Conservation (phyloP, 2,113 vertebrate species). For the Lichenostomus cassidix region DNA sequence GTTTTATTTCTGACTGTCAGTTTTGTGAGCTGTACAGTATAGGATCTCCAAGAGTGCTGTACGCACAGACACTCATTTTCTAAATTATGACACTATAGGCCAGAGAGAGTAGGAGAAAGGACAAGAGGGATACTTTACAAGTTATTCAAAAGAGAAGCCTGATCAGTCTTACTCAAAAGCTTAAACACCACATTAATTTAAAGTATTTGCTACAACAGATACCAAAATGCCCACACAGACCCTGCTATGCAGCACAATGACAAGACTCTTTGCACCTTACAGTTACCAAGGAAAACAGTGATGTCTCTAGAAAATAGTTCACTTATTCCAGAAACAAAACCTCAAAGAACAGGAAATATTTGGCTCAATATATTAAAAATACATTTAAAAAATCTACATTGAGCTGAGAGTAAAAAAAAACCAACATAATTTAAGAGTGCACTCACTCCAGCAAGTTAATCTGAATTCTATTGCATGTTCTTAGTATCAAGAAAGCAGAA, state of each 20-base stretch:
- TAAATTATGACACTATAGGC: background rate
- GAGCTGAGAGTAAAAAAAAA: background rate
- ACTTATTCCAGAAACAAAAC: background rate
- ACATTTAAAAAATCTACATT: background rate
- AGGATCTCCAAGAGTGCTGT: background rate
- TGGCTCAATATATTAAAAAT: background rate
- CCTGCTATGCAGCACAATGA: background rate
- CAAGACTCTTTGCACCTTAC: background rate
- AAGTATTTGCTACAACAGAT: background rate
- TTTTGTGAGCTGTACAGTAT: background rate
- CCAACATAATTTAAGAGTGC: background rate
- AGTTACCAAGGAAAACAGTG: background rate
- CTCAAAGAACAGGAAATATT: background rate
- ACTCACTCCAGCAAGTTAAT: background rate
- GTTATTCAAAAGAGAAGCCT: background rate
- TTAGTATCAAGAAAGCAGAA: background rate
- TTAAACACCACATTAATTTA: background rate
- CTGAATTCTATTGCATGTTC: background rate
- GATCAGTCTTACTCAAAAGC: background rate
- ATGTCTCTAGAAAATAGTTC: background rate
- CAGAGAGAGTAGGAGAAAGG: background rate
- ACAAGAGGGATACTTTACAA: background rate
- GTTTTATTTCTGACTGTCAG: background rate
- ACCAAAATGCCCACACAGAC: background rate
- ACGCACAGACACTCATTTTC: background rate